Percentiles rank a stretch among this genome's conserved stretches.
Evolutionary conservation across 92 coral and sea anemone species (phyloP).

Genomic region (Zoanthus gigantus): DNA sequence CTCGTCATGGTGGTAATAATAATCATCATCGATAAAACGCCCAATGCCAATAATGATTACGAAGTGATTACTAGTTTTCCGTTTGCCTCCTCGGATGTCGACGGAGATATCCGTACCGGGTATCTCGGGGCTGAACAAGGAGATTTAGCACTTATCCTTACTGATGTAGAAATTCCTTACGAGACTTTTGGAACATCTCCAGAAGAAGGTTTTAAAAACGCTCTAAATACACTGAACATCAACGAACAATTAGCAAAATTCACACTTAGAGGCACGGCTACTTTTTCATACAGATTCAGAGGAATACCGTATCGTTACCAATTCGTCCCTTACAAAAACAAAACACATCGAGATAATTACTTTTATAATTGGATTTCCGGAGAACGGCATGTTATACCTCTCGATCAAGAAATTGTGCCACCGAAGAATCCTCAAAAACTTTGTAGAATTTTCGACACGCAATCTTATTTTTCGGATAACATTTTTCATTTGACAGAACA

Average conservation of each 20-base stretch:
- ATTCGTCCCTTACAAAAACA: background rate
- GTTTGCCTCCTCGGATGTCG: background rate
- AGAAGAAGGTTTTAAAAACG: background rate
- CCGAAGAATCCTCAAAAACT: background rate
- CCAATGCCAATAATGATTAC: background rate
- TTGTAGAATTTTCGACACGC: background rate
- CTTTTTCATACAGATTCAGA: background rate
- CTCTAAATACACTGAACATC: background rate
- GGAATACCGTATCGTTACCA: background rate
- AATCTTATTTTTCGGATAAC: background rate
- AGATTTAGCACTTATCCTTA: background rate
- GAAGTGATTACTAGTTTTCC: conserved; percentile 2
- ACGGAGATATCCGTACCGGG: background rate
- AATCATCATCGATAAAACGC: background rate
- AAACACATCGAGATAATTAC: background rate
- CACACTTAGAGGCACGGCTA: background rate
- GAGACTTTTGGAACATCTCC: background rate
- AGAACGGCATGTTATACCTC: background rate
- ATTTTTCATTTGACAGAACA: background rate
- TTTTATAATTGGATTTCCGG: conserved; percentile 6
- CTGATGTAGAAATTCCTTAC: background rate
- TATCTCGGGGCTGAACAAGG: background rate
- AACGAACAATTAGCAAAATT: background rate
- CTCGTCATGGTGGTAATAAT: conserved; percentile 8
- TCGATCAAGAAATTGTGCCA: background rate